Evolutionary conservation across 2,888 invertebrate genomes (phyloP).

Genomic region (Pristionchus japonicus): DNA sequence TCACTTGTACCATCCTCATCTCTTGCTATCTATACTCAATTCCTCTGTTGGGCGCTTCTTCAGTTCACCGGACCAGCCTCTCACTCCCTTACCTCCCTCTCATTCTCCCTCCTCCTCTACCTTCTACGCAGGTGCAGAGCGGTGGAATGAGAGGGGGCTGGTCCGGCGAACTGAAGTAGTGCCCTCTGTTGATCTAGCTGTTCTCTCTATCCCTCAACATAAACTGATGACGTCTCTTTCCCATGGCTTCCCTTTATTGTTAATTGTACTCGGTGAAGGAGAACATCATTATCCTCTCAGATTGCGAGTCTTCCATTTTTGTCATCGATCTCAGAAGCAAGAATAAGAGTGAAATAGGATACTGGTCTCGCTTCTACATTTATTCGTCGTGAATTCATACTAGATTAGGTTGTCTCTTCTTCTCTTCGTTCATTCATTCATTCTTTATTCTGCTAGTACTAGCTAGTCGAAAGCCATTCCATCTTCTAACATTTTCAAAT

Average conservation of each 20-base stretch:
- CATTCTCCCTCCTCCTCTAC: too few species aligned
- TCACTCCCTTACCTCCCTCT: too few species aligned
- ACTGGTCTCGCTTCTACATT: slow-evolving; percentile 28
- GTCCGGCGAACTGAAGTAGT: too few species aligned
- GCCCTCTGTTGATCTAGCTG: too few species aligned
- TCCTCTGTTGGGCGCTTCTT: background rate
- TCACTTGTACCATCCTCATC: background rate
- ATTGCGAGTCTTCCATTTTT: slow-evolving; percentile 2
- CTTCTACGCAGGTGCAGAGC: too few species aligned
- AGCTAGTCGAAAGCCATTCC: too few species aligned
- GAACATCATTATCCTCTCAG: background rate
- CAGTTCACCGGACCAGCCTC: too few species aligned
- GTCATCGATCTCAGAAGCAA: background rate
- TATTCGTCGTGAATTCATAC: slow-evolving; percentile 18
- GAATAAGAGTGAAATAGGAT: slow-evolving; percentile 23
- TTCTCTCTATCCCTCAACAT: background rate
- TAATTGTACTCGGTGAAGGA: background rate
- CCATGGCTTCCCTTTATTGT: background rate
- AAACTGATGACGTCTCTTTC: background rate
- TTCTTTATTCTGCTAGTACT: slow-evolving; percentile 8
- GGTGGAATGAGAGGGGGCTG: too few species aligned
- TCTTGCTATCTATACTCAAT: slow-evolving; percentile 14
- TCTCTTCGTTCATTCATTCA: background rate
- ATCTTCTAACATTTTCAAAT: too few species aligned
- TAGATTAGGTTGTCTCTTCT: slow-evolving; percentile 29